A percentile compares a stretch with the other conserved stretches of the same genome.
These are phyloP conservation scores for Daubentonia madagascariensis DNA, from an alignment of 2,113 vertebrate species.

Conservation along the genomic window DNA sequence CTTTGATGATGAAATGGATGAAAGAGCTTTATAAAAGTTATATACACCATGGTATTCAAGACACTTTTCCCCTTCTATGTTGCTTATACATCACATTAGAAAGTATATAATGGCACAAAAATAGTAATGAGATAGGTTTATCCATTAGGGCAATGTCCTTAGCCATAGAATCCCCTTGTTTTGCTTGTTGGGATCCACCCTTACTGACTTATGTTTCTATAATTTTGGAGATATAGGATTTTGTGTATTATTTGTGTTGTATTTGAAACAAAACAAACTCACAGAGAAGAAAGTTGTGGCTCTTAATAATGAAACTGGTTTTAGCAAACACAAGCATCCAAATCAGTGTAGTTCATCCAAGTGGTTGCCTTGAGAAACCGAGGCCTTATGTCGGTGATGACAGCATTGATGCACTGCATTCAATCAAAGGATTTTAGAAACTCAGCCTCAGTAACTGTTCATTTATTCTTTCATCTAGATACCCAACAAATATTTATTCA, in stretches of 20 bases:
- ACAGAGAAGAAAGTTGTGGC: not conserved
- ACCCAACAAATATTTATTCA: not conserved
- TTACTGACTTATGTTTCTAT: not conserved
- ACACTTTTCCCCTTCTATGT: not conserved
- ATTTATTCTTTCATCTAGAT: not conserved
- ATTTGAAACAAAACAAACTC: not conserved
- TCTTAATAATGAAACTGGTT: not conserved
- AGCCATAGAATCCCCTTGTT: not conserved
- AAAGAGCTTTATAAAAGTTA: not conserved
- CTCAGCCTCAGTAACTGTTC: not conserved
- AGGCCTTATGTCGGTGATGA: not conserved
- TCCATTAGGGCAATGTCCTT: not conserved
- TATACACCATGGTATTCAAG: not conserved
- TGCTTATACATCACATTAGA: not conserved
- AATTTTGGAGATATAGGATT: not conserved
- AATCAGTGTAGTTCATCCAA: not conserved
- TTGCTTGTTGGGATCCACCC: not conserved
- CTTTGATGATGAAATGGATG: conserved; percentile 44
- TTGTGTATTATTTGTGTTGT: not conserved
- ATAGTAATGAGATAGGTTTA: not conserved
- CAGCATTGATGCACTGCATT: not conserved
- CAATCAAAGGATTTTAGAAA: not conserved
- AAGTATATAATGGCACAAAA: not conserved
- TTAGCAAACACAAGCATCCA: not conserved
- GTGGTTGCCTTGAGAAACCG: not conserved